These are phyloP conservation scores for Paracyclopina nana DNA, from an alignment of 1,140 invertebrate genomes.

Conservation along the genomic window DNA sequence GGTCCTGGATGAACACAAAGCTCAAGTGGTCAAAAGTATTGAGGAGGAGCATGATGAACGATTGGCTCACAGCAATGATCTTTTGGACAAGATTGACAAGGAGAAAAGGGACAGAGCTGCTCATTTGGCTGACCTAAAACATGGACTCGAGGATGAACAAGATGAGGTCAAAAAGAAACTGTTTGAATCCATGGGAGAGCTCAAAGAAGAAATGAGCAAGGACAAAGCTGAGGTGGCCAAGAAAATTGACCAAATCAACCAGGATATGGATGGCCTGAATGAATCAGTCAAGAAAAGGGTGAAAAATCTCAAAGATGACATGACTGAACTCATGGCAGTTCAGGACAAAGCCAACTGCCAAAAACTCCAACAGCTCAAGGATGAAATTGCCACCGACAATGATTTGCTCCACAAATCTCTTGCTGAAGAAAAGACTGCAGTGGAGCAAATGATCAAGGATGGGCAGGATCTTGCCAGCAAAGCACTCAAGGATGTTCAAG, in stretches of 20 bases:
- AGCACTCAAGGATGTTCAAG: no score
- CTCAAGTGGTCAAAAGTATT: background rate
- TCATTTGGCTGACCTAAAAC: background rate
- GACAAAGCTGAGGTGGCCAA: no score
- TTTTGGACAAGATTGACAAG: background rate
- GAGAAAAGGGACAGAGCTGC: constrained; percentile 7
- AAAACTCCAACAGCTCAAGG: no score
- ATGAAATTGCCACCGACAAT: no score
- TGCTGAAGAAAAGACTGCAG: no score
- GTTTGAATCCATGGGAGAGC: background rate
- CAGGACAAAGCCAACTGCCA: no score
- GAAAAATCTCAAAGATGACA: background rate
- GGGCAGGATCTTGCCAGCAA: no score
- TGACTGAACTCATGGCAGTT: no score
- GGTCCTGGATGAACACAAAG: background rate
- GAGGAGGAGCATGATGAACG: constrained; percentile 7
- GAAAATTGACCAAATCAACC: background rate
- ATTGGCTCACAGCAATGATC: background rate
- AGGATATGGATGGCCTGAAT: background rate
- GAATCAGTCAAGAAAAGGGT: background rate
- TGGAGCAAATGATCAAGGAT: no score
- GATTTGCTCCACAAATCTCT: no score
- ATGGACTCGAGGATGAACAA: constrained; percentile 1
- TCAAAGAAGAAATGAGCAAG: constrained; percentile 7
- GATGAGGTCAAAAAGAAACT: background rate